These are phyloP conservation scores for Cerceris ruficornis DNA, from an alignment of 2,888 invertebrate species.

Conservation along the genomic window DNA sequence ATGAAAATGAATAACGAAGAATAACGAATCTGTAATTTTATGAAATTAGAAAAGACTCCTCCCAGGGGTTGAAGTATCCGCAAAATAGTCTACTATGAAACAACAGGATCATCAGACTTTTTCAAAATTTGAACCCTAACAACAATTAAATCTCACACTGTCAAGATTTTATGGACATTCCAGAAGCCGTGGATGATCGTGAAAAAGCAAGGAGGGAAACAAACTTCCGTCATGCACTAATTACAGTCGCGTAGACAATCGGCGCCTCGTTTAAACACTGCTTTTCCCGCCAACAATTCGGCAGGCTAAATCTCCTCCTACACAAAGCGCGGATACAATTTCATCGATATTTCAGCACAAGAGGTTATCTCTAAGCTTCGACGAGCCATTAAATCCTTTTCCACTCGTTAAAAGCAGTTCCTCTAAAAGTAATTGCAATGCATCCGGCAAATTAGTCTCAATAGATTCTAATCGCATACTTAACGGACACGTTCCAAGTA, in stretches of 20 bases:
- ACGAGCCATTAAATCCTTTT: conserved; percentile 2
- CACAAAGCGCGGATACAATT: neutral
- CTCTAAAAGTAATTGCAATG: too few relatives aligned
- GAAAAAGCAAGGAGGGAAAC: conserved; percentile 27
- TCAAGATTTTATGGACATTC: neutral
- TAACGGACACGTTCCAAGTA: too few relatives aligned
- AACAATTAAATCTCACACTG: neutral
- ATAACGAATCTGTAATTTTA: neutral
- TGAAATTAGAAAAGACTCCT: neutral
- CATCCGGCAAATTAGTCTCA: too few relatives aligned
- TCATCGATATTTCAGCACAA: conserved; percentile 13
- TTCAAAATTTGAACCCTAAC: neutral
- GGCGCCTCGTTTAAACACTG: conserved; percentile 36
- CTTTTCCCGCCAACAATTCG: conserved; percentile 32
- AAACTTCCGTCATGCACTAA: conserved; percentile 73
- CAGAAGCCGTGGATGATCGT: conserved; percentile 20
- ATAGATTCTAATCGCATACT: too few relatives aligned
- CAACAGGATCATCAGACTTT: too few relatives aligned
- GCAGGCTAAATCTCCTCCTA: conserved; percentile 16
- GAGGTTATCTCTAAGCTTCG: neutral
- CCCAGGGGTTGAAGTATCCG: neutral
- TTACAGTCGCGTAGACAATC: conserved; percentile 64
- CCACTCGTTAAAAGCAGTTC: neutral
- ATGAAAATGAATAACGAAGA: neutral
- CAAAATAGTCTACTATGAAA: too few relatives aligned